Conservation (phyloP, 2,113 vertebrate species). For the Rhinogobius similis region DNA sequence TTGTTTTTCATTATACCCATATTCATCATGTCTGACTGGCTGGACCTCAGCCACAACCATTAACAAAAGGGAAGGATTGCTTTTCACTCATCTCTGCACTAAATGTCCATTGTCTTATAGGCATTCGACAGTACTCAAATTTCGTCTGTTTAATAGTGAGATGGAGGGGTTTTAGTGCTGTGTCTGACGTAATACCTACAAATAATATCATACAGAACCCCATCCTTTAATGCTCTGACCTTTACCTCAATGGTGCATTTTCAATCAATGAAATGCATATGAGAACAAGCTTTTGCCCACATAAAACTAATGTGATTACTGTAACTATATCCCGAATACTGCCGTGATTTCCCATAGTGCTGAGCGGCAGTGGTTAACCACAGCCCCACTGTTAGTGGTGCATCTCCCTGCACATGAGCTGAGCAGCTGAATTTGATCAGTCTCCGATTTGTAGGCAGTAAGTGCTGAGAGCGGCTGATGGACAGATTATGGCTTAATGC, state of each 20-base stretch:
- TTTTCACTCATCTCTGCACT: neutral
- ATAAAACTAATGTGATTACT: constrained; percentile 21
- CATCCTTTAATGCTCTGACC: constrained; percentile 4
- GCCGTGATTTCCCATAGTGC: constrained; percentile 2
- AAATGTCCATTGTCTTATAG: neutral
- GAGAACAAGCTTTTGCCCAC: constrained; percentile 7
- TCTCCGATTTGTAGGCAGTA: constrained; percentile 36
- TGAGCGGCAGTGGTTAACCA: constrained; percentile 8
- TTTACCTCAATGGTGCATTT: constrained; percentile 16
- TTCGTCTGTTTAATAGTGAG: neutral
- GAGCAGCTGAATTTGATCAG: constrained; percentile 47
- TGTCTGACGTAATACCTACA: neutral
- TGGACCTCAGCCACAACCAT: neutral
- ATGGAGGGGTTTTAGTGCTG: neutral
- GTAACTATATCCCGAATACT: neutral
- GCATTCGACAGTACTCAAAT: neutral
- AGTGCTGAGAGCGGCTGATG: constrained; percentile 51
- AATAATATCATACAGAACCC: neutral
- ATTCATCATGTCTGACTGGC: neutral
- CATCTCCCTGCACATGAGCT: constrained; percentile 37
- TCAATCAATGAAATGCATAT: constrained; percentile 15
- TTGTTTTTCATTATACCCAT: constrained; percentile 1
- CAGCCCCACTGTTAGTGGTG: constrained; percentile 24
- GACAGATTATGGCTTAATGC: constrained; percentile 54
- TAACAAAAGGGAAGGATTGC: neutral